A percentile compares a stretch with the other conserved stretches of the same genome.
phyloP scores from a whole-genome alignment of 30 jellyfish, hydroid and myxozoan genomes.

The Aurelia aurita complex sp. Pacific region DNA sequence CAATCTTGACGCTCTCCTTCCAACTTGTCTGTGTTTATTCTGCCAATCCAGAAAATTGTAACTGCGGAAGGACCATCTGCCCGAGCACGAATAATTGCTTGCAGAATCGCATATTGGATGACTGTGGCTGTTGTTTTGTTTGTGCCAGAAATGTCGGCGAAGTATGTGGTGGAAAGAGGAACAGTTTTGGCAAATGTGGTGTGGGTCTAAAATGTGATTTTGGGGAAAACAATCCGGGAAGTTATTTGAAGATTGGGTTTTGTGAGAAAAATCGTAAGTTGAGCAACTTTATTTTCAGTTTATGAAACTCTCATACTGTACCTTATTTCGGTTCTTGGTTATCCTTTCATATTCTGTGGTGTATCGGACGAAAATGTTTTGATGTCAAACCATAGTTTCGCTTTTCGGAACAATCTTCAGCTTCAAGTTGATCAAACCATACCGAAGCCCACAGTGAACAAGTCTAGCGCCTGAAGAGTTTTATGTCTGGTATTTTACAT shows the following conservation, averaged over 20 bases:
- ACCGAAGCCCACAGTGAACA: too few relatives aligned
- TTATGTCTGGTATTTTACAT: too few relatives aligned
- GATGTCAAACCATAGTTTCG: too few relatives aligned
- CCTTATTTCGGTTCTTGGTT: too few relatives aligned
- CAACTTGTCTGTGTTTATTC: background rate
- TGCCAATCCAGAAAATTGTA: background rate
- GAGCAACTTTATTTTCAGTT: background rate
- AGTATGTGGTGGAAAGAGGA: slow-evolving; percentile 38
- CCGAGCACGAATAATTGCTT: background rate
- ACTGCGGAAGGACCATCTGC: slow-evolving; percentile 18
- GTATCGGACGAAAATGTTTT: too few relatives aligned
- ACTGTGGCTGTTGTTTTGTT: slow-evolving; percentile 56
- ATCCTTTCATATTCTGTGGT: too few relatives aligned
- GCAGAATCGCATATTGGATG: slow-evolving; percentile 2
- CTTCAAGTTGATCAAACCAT: too few relatives aligned
- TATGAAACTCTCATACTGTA: background rate
- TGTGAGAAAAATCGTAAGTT: slow-evolving; percentile 15
- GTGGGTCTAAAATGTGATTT: slow-evolving; percentile 15
- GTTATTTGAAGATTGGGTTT: slow-evolving; percentile 19
- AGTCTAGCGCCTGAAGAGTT: too few relatives aligned
- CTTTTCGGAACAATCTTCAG: too few relatives aligned
- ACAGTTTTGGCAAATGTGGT: slow-evolving; percentile 37
- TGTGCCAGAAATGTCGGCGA: slow-evolving; percentile 43
- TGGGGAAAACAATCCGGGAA: background rate
- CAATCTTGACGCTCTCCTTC: background rate